These are phyloP conservation scores for Microplitis manilae DNA, from an alignment of 2,888 invertebrate species.

Conservation along the genomic window DNA sequence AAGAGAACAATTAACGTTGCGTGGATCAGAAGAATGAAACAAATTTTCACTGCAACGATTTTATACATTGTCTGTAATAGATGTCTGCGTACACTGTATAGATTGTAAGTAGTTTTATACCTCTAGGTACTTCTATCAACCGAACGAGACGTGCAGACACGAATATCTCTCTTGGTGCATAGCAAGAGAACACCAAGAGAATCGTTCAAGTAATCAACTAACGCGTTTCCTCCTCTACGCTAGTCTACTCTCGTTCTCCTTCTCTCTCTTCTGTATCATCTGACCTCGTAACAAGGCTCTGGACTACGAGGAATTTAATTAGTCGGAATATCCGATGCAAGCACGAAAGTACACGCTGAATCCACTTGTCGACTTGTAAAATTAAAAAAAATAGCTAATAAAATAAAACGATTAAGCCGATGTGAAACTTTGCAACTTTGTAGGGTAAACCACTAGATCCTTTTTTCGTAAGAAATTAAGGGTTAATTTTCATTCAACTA, in stretches of 20 bases:
- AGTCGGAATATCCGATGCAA: conserved; percentile 54
- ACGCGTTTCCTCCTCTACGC: conserved; percentile 8
- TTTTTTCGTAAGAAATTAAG: background rate
- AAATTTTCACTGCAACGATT: conserved; percentile 36
- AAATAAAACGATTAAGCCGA: conserved; percentile 24
- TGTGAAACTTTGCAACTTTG: conserved; percentile 14
- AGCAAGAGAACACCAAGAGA: background rate
- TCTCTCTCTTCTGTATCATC: conserved; percentile 7
- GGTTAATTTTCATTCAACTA: background rate
- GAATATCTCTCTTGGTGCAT: conserved; percentile 3
- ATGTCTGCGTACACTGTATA: conserved; percentile 21
- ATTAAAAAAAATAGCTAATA: background rate
- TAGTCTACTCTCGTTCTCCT: background rate
- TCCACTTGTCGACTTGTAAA: conserved; percentile 10
- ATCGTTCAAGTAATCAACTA: conserved; percentile 14
- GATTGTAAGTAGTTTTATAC: background rate
- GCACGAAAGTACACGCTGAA: conserved; percentile 25
- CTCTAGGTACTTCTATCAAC: conserved; percentile 13
- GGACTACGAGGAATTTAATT: conserved; percentile 59
- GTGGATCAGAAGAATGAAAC: conserved; percentile 25
- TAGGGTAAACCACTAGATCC: background rate
- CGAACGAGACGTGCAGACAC: conserved; percentile 11
- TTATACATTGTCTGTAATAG: background rate
- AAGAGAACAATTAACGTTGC: conserved; percentile 35
- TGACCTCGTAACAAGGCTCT: conserved; percentile 34